Evolutionary conservation across 2,888 invertebrate species (phyloP).

Genomic region (Leucophora obtusa): DNA sequence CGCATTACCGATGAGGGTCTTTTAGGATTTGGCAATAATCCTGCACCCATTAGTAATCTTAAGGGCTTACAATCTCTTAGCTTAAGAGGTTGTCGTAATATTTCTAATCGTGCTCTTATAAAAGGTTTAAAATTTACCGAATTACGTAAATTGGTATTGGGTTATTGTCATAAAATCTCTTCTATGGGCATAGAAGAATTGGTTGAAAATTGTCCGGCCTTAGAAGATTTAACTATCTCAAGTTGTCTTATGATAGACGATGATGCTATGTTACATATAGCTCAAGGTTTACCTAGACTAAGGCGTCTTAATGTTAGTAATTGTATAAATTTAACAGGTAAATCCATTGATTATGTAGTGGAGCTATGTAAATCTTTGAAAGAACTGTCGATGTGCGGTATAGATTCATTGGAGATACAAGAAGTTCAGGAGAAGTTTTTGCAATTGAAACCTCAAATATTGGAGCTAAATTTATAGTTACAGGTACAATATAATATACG

Average conservation of each 20-base stretch:
- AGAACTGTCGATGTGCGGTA: slow-evolving; percentile 69
- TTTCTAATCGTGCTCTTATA: slow-evolving; percentile 67
- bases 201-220: slow-evolving; percentile 68
- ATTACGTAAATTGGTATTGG: slow-evolving; percentile 67
- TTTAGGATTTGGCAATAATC: slow-evolving; percentile 65
- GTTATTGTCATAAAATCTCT: slow-evolving; percentile 69
- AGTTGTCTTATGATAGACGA: slow-evolving; percentile 69
- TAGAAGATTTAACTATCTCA: slow-evolving; percentile 70
- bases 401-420: slow-evolving; percentile 67
- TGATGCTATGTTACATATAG: slow-evolving; percentile 66
- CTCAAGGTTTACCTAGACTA: slow-evolving; percentile 68
- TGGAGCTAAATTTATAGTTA: slow-evolving; percentile 58
- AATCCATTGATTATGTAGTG: slow-evolving; percentile 67
- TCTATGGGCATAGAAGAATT: slow-evolving; percentile 68
- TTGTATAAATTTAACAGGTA: slow-evolving; percentile 67
- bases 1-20: slow-evolving; percentile 69
- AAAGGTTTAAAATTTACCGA: slow-evolving; percentile 67
- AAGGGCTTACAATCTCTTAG: slow-evolving; percentile 67
- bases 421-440: slow-evolving; percentile 66
- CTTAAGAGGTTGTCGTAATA: slow-evolving; percentile 69
- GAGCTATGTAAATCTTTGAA: slow-evolving; percentile 65
- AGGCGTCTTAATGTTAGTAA: slow-evolving; percentile 70
- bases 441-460: slow-evolving; percentile 66
- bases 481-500: slow-evolving; percentile 21
- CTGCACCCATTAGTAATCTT: slow-evolving; percentile 67